These are phyloP conservation scores for Eupeodes corollae DNA, from an alignment of 1,140 invertebrate genomes.

Conservation along the genomic window DNA sequence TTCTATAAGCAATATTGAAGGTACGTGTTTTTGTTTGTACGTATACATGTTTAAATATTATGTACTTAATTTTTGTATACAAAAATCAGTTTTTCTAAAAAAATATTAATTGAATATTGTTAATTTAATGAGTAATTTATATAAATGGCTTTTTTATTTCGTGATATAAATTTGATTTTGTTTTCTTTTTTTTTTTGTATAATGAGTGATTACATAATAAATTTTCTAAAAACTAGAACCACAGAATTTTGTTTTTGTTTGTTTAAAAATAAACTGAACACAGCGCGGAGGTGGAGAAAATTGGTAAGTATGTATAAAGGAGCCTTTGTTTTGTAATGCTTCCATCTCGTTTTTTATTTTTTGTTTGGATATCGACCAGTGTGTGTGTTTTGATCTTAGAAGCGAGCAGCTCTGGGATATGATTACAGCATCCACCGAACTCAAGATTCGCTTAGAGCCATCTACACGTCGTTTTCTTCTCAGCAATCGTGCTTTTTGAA, in stretches of 20 bases:
- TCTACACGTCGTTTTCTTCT: too few species aligned
- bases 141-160: background rate
- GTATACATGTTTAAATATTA: background rate
- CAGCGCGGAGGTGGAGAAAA: background rate
- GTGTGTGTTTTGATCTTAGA: background rate
- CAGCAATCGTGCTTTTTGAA: too few species aligned
- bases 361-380: too few species aligned
- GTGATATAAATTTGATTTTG: background rate
- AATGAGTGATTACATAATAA: background rate
- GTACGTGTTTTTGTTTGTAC: background rate
- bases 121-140: background rate
- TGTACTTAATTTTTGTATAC: background rate
- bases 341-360: background rate
- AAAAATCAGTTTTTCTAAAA: background rate
- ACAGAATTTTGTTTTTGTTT: background rate
- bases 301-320: background rate
- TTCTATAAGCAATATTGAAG: background rate
- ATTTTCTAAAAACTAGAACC: background rate
- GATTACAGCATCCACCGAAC: too few species aligned
- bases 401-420: too few species aligned
- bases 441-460: too few species aligned
- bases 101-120: background rate
- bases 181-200: background rate
- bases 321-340: background rate
- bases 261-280: background rate